These are phyloP conservation scores for Capromys pilorides DNA, from an alignment of 2,797 vertebrate genomes.

Conservation along the genomic window DNA sequence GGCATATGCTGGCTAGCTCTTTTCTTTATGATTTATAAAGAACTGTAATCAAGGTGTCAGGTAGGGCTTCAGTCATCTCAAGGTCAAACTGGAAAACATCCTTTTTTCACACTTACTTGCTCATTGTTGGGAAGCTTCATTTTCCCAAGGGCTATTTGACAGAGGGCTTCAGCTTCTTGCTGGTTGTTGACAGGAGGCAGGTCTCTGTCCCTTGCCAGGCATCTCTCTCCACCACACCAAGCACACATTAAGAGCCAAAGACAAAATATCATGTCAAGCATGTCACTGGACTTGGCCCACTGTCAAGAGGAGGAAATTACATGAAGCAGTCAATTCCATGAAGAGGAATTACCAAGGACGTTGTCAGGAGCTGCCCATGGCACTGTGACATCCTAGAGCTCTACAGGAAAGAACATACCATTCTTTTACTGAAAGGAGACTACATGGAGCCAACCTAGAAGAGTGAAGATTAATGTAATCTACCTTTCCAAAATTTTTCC, in stretches of 20 bases:
- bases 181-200: background rate
- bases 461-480: background rate
- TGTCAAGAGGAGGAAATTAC: background rate
- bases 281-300: background rate
- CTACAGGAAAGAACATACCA: background rate
- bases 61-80: background rate
- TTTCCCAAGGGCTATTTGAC: background rate
- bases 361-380: background rate
- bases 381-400: background rate
- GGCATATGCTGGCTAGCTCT: too few relatives aligned
- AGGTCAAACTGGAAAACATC: background rate
- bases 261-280: background rate
- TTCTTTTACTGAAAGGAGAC: background rate
- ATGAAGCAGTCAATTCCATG: background rate
- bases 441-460: background rate
- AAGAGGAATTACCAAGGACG: background rate
- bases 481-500: background rate
- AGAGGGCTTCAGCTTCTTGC: background rate
- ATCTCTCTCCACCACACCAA: background rate
- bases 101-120: background rate
- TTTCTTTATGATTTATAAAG: background rate
- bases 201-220: background rate
- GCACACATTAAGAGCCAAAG: background rate
- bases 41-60: background rate
- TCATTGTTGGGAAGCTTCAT: background rate